A percentile compares a stretch with the other conserved stretches of the same genome.
phyloP scores from a whole-genome alignment of 2,888 invertebrate genomes.

The Thumatha senex region DNA sequence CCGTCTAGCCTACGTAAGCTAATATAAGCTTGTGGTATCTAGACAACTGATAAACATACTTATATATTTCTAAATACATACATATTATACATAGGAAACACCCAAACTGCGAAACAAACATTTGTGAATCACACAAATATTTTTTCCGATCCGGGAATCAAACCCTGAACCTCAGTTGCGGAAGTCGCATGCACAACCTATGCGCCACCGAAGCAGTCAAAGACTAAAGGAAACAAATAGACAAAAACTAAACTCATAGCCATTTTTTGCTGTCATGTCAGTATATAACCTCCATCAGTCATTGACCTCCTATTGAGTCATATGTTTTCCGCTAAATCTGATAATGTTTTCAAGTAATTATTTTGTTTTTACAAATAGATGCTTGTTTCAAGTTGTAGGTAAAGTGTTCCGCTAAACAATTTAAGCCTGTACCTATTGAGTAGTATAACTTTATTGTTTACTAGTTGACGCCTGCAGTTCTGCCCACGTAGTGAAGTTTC shows the following conservation, averaged over 20 bases:
- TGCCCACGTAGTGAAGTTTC: no score
- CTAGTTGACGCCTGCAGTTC: neutral
- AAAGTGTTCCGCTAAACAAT: neutral
- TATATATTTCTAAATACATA: no score
- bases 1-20: no score
- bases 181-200: no score
- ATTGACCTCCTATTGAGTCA: constrained; percentile 24
- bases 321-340: constrained; percentile 19
- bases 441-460: neutral
- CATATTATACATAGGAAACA: no score
- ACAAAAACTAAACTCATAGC: neutral
- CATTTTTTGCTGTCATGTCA: constrained; percentile 1
- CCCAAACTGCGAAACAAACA: no score
- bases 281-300: constrained; percentile 13
- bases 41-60: no score
- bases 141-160: no score
- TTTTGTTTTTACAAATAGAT: neutral
- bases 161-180: no score
- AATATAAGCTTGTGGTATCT: no score
- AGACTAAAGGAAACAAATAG: neutral
- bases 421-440: neutral
- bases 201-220: no score
- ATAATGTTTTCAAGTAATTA: constrained; percentile 4
- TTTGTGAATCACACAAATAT: no score
- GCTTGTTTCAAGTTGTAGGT: neutral